Conservation (phyloP, 2,113 vertebrate species). For the Irena cyanogastra region DNA sequence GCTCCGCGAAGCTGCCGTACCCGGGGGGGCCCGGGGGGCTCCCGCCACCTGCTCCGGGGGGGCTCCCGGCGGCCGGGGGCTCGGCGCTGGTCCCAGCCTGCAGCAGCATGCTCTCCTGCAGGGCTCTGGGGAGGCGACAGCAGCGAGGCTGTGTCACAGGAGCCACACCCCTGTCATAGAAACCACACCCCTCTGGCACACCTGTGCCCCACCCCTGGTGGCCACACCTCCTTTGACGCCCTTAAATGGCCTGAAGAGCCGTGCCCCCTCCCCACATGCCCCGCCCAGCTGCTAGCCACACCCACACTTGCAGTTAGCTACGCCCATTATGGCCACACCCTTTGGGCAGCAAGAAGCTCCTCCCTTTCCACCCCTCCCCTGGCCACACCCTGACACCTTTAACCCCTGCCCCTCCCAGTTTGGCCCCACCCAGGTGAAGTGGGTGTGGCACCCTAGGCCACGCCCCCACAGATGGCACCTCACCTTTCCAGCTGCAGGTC, state of each 20-base stretch:
- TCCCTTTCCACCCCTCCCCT: not conserved
- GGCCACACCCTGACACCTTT: not conserved
- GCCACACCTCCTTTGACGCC: too few species aligned
- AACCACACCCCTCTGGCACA: not conserved
- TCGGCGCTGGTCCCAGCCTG: conserved; percentile 10
- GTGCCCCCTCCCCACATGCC: not conserved
- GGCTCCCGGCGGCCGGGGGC: not conserved
- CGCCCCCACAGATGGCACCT: not conserved
- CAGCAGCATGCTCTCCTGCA: conserved; percentile 88
- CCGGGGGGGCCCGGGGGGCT: conserved; percentile 10
- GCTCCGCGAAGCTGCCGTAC: conserved; percentile 84
- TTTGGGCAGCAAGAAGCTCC: not conserved
- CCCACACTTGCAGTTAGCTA: accelerated
- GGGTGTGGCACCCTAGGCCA: not conserved
- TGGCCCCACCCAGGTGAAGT: not conserved
- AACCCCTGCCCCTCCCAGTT: not conserved
- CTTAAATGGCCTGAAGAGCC: not conserved
- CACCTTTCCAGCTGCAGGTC: conserved; percentile 90
- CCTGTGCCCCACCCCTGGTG: not conserved
- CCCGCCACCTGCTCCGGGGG: not conserved
- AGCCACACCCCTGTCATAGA: accelerated
- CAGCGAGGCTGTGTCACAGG: accelerated
- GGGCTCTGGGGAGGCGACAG: conserved; percentile 71
- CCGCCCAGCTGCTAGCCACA: not conserved
- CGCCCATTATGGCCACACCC: not conserved